Percentiles rank a stretch among this genome's conserved stretches.
Evolutionary conservation across 1,140 invertebrate genomes (phyloP).

Genomic region (Listronotus oregonensis): DNA sequence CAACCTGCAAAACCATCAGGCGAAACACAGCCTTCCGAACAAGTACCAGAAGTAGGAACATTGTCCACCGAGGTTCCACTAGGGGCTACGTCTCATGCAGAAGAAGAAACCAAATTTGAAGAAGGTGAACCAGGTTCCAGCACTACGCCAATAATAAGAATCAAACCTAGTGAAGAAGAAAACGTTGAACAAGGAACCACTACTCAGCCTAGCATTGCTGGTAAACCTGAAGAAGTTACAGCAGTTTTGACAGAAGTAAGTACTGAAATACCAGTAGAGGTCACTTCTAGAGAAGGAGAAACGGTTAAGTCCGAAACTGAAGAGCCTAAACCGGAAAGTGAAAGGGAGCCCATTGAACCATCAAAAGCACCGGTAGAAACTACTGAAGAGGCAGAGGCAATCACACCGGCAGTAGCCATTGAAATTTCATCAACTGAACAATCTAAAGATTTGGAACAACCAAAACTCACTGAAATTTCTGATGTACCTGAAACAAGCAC

Average conservation of each 20-base stretch:
- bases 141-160: too few species aligned
- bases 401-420: not conserved
- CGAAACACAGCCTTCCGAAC: not conserved
- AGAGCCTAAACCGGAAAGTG: constrained; percentile 19
- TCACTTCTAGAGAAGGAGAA: too few species aligned
- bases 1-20: not conserved
- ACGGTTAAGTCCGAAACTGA: too few species aligned
- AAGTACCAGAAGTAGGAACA: constrained; percentile 24
- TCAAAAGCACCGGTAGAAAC: not conserved
- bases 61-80: not conserved
- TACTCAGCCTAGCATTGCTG: too few species aligned
- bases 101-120: too few species aligned
- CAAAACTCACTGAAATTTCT: constrained; percentile 4
- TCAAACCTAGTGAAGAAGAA: too few species aligned
- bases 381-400: constrained; percentile 11
- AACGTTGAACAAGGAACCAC: too few species aligned
- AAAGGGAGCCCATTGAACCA: not conserved
- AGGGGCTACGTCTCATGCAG: too few species aligned
- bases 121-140: too few species aligned
- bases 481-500: not conserved
- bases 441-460: constrained; percentile 1
- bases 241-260: constrained; percentile 21
- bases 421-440: not conserved
- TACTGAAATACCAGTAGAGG: constrained; percentile 25
- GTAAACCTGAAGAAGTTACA: constrained; percentile 20